Percentiles rank a stretch among this genome's conserved stretches.
phyloP scores from a whole-genome alignment of 2,797 vertebrate species.

The Rhinichthys osculus region DNA sequence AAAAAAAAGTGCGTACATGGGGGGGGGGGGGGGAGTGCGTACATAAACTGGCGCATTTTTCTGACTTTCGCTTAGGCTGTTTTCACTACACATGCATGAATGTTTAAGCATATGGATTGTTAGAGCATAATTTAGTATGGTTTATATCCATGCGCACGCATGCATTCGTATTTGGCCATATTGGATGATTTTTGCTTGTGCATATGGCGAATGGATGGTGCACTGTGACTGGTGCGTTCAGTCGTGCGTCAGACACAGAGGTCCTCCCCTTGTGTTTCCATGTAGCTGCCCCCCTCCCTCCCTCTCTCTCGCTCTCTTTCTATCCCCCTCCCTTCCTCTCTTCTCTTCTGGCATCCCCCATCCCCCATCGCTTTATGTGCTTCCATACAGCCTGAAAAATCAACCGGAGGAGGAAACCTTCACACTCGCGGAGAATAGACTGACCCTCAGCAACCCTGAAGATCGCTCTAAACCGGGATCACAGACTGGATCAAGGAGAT shows the following conservation, averaged over 20 bases:
- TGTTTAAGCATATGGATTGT: neutral
- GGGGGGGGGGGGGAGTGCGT: neutral
- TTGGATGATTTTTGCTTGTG: constrained; percentile 4
- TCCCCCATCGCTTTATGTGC: constrained; percentile 59
- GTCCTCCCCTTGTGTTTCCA: constrained; percentile 56
- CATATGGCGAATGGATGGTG: constrained; percentile 36
- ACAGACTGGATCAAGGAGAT: constrained; percentile 35
- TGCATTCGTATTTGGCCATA: constrained; percentile 22
- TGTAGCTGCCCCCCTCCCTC: constrained; percentile 50
- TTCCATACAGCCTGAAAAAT: constrained; percentile 59
- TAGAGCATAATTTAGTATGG: too few species aligned
- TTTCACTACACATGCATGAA: neutral
- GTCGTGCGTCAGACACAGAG: constrained; percentile 57
- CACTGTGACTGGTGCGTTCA: constrained; percentile 29
- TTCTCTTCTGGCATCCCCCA: constrained; percentile 57
- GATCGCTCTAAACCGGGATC: constrained; percentile 25
- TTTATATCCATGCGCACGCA: neutral
- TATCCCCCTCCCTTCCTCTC: constrained; percentile 51
- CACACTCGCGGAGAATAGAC: constrained; percentile 53
- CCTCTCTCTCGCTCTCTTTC: constrained; percentile 44
- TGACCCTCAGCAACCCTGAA: constrained; percentile 41
- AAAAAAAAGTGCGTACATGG: neutral
- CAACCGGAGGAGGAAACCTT: constrained; percentile 59
- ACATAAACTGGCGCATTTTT: neutral
- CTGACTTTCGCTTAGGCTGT: neutral